phyloP scores from a whole-genome alignment of 2,113 vertebrate species.

The Grus americana region DNA sequence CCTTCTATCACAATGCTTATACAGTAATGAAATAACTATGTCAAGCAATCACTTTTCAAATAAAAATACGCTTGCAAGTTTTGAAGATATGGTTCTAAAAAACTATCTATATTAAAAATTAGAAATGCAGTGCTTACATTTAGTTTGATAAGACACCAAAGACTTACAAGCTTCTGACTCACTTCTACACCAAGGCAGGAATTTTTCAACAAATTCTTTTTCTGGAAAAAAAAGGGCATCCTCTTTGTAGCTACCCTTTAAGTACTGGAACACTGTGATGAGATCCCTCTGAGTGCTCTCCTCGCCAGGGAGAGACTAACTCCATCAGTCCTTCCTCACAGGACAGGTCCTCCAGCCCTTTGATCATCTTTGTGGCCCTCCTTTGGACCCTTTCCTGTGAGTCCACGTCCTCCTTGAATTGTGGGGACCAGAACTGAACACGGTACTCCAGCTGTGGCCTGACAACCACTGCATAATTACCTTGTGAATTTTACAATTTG shows the following conservation, averaged over 20 bases:
- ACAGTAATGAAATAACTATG: neutral
- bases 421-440: neutral
- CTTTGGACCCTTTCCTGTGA: neutral
- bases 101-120: neutral
- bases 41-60: neutral
- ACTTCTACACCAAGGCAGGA: neutral
- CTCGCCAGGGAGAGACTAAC: neutral
- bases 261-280: neutral
- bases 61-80: neutral
- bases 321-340: neutral
- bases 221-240: neutral
- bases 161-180: neutral
- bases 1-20: neutral
- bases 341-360: neutral
- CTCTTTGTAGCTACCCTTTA: neutral
- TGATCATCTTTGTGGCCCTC: neutral
- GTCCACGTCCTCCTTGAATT: fast-evolving
- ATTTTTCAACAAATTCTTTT: neutral
- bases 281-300: neutral
- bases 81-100: neutral
- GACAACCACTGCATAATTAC: neutral
- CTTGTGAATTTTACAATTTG: neutral
- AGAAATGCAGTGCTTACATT: neutral
- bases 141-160: neutral
- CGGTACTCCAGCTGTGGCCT: neutral